A percentile compares a stretch with the other conserved stretches of the same genome.
Conservation (phyloP, 1,140 invertebrate genomes). For the Drosophila mojavensis region DNA sequence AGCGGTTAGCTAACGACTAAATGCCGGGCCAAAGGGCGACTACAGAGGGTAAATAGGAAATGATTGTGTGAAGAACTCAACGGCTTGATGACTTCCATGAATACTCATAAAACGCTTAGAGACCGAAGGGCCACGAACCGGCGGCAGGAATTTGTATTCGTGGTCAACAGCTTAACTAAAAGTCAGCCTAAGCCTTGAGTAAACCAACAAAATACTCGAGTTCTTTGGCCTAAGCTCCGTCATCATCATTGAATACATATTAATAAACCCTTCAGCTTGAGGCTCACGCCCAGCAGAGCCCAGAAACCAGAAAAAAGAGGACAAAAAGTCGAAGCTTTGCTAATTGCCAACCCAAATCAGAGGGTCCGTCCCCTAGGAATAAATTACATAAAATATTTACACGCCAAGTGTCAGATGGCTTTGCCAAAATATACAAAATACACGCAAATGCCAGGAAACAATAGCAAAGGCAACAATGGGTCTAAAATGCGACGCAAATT, state of each 20-base stretch:
- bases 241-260: conserved; percentile 22
- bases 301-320: conserved; percentile 17
- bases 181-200: neutral
- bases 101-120: neutral
- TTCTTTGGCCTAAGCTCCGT: neutral
- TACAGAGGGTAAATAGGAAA: conserved; percentile 1
- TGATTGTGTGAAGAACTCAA: neutral
- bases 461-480: conserved; percentile 39
- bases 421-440: conserved; percentile 53
- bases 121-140: neutral
- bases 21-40: neutral
- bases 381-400: conserved; percentile 78
- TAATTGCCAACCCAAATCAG: conserved; percentile 78
- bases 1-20: conserved; percentile 1
- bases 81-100: neutral
- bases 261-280: conserved; percentile 17
- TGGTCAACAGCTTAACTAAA: conserved; percentile 7
- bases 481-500: conserved; percentile 50
- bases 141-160: neutral
- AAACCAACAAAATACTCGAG: conserved; percentile 11
- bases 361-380: conserved; percentile 26
- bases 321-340: conserved; percentile 44
- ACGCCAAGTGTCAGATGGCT: conserved; percentile 60
- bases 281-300: neutral
- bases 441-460: conserved; percentile 46